Base-by-base conservation (phyloP, 2,888 invertebrate genomes). In the Protodeltote pygarga region DNA sequence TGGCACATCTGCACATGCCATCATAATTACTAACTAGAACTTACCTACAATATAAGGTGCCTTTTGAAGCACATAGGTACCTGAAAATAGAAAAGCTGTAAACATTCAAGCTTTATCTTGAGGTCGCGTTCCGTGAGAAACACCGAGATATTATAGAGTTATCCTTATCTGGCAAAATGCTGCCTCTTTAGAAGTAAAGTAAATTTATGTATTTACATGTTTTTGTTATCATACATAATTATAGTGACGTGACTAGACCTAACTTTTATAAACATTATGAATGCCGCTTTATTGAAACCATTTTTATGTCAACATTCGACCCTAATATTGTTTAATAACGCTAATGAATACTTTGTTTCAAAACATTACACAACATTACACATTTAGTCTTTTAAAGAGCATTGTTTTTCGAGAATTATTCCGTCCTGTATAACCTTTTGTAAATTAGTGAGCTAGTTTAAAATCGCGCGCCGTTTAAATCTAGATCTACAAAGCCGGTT, bases 391-490 rank as follows among this genome's bases (percentile, higher is more conserved):
- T 32, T 15, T 29, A 24, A 38, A 49, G 41, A 37, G 45, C 35
- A 48, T 49, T 52, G 47, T 29, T 47, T 17, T 45, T 8, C 11
- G 31, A 35, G 27, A 39, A 47, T 57, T 32, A 48, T 23, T 53
- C 34, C 21, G 39, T 31, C 37, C 19, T 20, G 48, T 28, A 33
- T 41, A 44, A 31, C 23, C 29, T 37, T 58, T 46, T 44, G 39
- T 45, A 39, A 51, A 49, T 40, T 34, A 17, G 27, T 34, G 29
- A 40, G 24, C 34, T 33, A 8, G 39, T 48, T 58, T 50, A 39
- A 62, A 65, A 62, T 49, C 51, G 31, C 14, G 20, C 15, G 38
- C 39, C 54, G 33, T 41, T 52, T 52, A 40, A 52, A 54, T 52
- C 46, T 54, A 53, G 53, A 52, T 50, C 21, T 48, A 65, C 40